Conservation (phyloP, 2,888 invertebrate species). For the Aspidiotus destructor region DNA sequence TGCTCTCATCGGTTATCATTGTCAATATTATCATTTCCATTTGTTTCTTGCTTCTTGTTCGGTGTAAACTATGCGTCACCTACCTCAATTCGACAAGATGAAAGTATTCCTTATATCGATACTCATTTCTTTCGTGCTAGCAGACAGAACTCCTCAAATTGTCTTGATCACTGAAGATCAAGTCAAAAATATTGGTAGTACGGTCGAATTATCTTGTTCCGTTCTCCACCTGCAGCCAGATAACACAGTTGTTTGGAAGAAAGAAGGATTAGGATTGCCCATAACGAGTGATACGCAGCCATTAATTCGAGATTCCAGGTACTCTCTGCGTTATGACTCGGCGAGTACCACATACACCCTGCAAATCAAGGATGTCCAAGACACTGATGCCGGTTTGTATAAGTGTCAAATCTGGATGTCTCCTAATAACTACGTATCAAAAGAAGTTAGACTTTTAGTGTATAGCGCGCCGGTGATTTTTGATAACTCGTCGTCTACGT, state of each 20-base stretch:
- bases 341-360: conserved; percentile 59
- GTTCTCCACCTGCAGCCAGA: conserved; percentile 73
- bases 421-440: conserved; percentile 65
- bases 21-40: too few relatives aligned
- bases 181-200: conserved; percentile 80
- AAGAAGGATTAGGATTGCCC: conserved; percentile 65
- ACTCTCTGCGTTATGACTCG: conserved; percentile 66
- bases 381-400: conserved; percentile 81
- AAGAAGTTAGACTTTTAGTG: conserved; percentile 73
- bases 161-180: conserved; percentile 85
- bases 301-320: conserved; percentile 74
- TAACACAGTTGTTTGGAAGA: conserved; percentile 75
- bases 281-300: conserved; percentile 72
- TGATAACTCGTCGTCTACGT: conserved; percentile 80
- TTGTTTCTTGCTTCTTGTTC: too few relatives aligned
- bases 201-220: conserved; percentile 76
- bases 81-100: too few relatives aligned
- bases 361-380: conserved; percentile 83
- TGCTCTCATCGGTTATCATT: too few relatives aligned
- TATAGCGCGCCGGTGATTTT: conserved; percentile 84
- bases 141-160: conserved; percentile 57
- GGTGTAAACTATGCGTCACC: too few relatives aligned
- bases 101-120: too few relatives aligned
- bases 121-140: not conserved
- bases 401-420: conserved; percentile 78